Conservation (phyloP, 2,888 invertebrate species). For the Leptogaster cylindrica region DNA sequence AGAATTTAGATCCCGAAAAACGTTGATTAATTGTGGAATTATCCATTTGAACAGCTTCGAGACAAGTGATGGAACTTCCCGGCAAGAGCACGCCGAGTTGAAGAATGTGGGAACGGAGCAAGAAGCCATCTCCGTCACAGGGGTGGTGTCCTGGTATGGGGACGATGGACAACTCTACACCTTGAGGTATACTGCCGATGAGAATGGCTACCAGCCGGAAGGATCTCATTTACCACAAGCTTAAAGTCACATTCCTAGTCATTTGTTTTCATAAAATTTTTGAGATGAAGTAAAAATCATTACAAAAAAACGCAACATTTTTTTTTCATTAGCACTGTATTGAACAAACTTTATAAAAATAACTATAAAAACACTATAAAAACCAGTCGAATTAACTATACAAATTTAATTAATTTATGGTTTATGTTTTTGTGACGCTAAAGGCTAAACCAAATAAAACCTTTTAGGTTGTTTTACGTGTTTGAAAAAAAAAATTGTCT, state of each 20-base stretch:
- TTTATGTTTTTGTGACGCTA: too few relatives aligned
- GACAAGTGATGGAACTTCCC: constrained; percentile 70
- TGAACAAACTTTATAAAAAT: too few relatives aligned
- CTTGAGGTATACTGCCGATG: constrained; percentile 61
- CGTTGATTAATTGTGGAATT: not conserved
- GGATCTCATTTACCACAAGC: constrained; percentile 60
- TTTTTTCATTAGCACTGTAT: too few relatives aligned
- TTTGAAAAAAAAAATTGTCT: too few relatives aligned
- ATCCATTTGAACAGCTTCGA: too few relatives aligned
- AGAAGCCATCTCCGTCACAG: constrained; percentile 68
- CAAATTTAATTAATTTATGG: too few relatives aligned
- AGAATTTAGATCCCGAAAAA: not conserved
- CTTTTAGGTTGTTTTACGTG: too few relatives aligned
- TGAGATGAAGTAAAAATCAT: too few relatives aligned
- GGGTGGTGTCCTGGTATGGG: constrained; percentile 68
- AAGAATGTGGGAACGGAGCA: constrained; percentile 70
- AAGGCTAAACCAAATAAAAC: too few relatives aligned
- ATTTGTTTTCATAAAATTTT: constrained; percentile 1
- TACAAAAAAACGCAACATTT: too few relatives aligned
- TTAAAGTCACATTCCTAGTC: constrained; percentile 28
- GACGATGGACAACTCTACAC: constrained; percentile 70
- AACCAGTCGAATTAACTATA: too few relatives aligned
- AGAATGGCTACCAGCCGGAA: constrained; percentile 62
- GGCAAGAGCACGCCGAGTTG: constrained; percentile 68
- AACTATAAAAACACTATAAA: too few relatives aligned